Conservation (phyloP, 2,113 vertebrate genomes). For the Crotalus helleri region DNA sequence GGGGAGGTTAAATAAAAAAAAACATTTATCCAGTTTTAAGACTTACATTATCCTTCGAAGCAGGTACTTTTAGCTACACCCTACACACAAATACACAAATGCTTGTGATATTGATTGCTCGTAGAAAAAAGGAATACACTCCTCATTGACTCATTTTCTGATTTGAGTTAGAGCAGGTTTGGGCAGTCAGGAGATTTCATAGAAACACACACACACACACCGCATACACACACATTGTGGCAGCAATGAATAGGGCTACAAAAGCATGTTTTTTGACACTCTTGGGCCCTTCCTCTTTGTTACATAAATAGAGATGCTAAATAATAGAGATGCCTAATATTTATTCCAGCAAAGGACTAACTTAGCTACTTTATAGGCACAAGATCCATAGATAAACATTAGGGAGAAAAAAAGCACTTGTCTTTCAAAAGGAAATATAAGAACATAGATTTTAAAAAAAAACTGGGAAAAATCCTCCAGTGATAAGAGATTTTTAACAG, state of each 20-base stretch:
- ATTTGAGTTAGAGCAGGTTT: slow-evolving; percentile 48
- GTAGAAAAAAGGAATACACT: slow-evolving; percentile 47
- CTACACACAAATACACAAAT: slow-evolving; percentile 57
- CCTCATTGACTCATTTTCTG: slow-evolving; percentile 51
- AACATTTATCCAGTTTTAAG: slow-evolving; percentile 77
- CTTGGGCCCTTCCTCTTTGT: neutral
- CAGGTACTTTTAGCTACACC: slow-evolving; percentile 61
- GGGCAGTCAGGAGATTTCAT: slow-evolving; percentile 17
- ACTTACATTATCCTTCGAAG: slow-evolving; percentile 62
- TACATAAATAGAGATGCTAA: neutral
- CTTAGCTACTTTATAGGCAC: neutral
- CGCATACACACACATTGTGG: neutral
- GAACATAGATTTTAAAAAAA: neutral
- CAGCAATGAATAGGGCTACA: slow-evolving; percentile 12
- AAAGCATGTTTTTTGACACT: neutral
- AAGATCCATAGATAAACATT: neutral
- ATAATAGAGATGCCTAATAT: slow-evolving; percentile 39
- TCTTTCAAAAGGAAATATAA: neutral
- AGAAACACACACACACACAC: neutral
- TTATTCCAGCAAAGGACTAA: slow-evolving; percentile 19
- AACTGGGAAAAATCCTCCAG: neutral
- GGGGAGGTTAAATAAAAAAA: slow-evolving; percentile 76
- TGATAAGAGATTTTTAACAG: neutral
- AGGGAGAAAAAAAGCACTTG: neutral
- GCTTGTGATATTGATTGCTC: slow-evolving; percentile 45